Percentiles rank a stretch among this genome's conserved stretches.
Conservation (phyloP, 2,797 vertebrate genomes). For the Alfaro cultratus region DNA sequence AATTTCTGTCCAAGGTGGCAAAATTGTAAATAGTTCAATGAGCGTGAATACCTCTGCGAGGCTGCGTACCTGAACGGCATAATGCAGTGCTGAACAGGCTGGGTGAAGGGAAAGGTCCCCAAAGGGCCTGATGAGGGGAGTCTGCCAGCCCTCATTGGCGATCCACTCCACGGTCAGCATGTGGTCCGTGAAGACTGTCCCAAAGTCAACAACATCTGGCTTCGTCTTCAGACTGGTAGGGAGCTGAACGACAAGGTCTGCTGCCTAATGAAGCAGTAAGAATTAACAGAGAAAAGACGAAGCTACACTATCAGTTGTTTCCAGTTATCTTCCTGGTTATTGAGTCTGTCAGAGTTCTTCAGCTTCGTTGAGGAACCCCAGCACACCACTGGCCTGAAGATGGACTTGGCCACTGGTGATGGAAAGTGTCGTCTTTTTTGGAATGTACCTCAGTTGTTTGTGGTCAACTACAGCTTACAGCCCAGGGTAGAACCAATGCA, state of each 20-base stretch:
- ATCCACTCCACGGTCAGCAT: conserved; percentile 92
- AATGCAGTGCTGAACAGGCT: conserved; percentile 85
- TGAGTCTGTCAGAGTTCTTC: too few relatives aligned
- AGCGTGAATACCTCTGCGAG: background rate
- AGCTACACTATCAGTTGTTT: background rate
- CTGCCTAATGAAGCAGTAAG: conserved; percentile 74
- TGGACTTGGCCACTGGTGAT: too few relatives aligned
- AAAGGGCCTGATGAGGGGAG: conserved; percentile 86
- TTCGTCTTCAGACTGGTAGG: conserved; percentile 77
- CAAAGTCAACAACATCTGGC: conserved; percentile 83
- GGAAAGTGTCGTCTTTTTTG: too few relatives aligned
- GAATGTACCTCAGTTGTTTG: too few relatives aligned
- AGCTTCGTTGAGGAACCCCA: too few relatives aligned
- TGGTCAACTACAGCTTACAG: too few relatives aligned
- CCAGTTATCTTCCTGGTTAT: background rate
- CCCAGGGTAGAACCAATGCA: too few relatives aligned
- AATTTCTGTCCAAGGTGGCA: background rate
- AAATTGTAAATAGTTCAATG: background rate
- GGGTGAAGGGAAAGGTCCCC: conserved; percentile 88
- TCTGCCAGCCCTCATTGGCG: conserved; percentile 84
- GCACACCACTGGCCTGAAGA: too few relatives aligned
- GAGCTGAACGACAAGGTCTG: conserved; percentile 84
- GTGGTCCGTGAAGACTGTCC: conserved; percentile 90
- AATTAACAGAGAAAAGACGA: background rate
- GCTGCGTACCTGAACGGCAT: conserved; percentile 56